These are phyloP conservation scores for Heterodera schachtii DNA, from an alignment of 1,140 invertebrate species.

Conservation along the genomic window DNA sequence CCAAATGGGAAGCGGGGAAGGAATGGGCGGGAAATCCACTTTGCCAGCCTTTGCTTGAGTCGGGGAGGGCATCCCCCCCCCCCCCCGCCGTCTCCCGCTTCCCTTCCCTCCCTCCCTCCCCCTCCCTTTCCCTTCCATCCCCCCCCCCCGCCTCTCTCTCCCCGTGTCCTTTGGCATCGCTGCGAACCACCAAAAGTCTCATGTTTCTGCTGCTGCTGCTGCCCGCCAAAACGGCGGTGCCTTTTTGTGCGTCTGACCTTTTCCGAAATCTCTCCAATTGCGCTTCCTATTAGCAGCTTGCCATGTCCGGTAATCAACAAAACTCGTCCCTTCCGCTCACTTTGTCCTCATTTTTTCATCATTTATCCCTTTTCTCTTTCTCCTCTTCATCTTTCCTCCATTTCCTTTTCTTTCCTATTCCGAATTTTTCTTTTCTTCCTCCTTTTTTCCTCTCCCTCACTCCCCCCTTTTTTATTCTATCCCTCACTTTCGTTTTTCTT, in stretches of 20 bases:
- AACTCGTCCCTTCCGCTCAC: background rate
- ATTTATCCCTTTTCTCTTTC: background rate
- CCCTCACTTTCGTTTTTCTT: background rate
- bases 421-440: background rate
- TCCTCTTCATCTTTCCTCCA: background rate
- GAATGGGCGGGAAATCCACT: background rate
- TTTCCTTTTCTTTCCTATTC: too few species aligned
- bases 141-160: too few species aligned
- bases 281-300: background rate
- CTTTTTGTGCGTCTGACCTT: background rate
- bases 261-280: background rate
- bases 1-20: background rate
- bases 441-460: background rate
- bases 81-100: too few species aligned
- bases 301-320: background rate
- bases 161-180: background rate
- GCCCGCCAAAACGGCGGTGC: background rate
- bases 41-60: background rate
- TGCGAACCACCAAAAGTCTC: slow-evolving; percentile 5
- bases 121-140: too few species aligned
- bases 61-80: too few species aligned
- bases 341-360: background rate
- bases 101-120: too few species aligned
- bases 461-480: background rate
- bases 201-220: background rate